A percentile compares a stretch with the other conserved stretches of the same genome.
Conservation (phyloP, 2,797 vertebrate genomes). For the Carapus acus region DNA sequence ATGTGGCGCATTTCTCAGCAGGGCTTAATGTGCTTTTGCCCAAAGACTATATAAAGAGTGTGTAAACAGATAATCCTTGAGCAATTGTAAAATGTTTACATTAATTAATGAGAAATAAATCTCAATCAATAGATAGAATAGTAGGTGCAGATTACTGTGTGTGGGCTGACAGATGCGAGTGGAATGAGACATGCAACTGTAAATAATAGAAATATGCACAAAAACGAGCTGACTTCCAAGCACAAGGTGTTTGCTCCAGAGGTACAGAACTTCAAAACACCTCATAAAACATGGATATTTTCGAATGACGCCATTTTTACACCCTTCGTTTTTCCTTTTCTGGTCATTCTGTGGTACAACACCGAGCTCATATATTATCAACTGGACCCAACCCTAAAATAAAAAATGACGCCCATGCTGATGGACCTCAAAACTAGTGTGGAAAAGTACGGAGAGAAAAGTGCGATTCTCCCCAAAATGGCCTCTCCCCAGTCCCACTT, state of each 20-base stretch:
- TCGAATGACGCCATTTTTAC: too few relatives aligned
- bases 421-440: neutral
- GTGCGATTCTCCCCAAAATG: conserved; percentile 42
- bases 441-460: too few relatives aligned
- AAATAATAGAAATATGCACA: neutral
- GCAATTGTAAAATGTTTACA: neutral
- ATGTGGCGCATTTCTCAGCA: too few relatives aligned
- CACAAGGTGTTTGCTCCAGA: neutral
- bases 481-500: conserved; percentile 18
- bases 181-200: neutral
- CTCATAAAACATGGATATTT: too few relatives aligned
- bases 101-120: neutral
- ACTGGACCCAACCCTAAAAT: neutral
- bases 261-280: too few relatives aligned
- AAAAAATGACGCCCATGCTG: neutral
- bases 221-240: neutral
- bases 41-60: too few relatives aligned
- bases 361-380: neutral
- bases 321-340: too few relatives aligned
- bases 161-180: neutral
- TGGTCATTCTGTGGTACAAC: neutral
- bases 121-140: neutral
- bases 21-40: too few relatives aligned
- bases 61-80: too few relatives aligned
- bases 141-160: neutral